These are phyloP conservation scores for Dascillus cervinus DNA, from an alignment of 2,888 invertebrate genomes.

Conservation along the genomic window DNA sequence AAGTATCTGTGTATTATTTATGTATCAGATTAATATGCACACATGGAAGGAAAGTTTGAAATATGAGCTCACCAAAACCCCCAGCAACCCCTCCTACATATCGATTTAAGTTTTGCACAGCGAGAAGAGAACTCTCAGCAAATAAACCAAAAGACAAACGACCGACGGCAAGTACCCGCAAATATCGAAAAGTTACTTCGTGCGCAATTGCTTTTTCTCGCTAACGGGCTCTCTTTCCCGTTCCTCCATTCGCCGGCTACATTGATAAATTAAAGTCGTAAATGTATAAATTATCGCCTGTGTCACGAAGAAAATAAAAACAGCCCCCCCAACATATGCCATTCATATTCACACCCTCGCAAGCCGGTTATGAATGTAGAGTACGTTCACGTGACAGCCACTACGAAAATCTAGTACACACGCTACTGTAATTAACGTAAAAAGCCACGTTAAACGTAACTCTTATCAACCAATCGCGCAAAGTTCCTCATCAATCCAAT, in stretches of 20 bases:
- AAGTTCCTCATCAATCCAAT: background rate
- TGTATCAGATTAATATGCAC: constrained; percentile 12
- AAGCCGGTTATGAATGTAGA: constrained; percentile 18
- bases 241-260: no score
- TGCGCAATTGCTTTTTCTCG: constrained; percentile 8
- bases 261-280: no score
- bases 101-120: constrained; percentile 7
- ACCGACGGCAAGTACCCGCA: constrained; percentile 22
- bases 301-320: background rate
- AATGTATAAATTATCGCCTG: no score
- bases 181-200: constrained; percentile 13
- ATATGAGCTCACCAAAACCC: constrained; percentile 7
- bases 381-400: constrained; percentile 19
- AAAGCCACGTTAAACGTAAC: constrained; percentile 16
- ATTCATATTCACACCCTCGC: constrained; percentile 14
- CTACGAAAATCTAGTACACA: constrained; percentile 19
- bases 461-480: constrained; percentile 11
- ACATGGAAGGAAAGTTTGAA: constrained; percentile 10
- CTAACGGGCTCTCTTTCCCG: no score
- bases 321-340: constrained; percentile 7
- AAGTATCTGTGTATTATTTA: no score
- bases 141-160: constrained; percentile 22
- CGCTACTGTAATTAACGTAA: constrained; percentile 21
- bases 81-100: constrained; percentile 8
- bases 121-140: constrained; percentile 10